Evolutionary conservation across 2,113 vertebrate genomes (phyloP).

Genomic region (Alectura lathami): DNA sequence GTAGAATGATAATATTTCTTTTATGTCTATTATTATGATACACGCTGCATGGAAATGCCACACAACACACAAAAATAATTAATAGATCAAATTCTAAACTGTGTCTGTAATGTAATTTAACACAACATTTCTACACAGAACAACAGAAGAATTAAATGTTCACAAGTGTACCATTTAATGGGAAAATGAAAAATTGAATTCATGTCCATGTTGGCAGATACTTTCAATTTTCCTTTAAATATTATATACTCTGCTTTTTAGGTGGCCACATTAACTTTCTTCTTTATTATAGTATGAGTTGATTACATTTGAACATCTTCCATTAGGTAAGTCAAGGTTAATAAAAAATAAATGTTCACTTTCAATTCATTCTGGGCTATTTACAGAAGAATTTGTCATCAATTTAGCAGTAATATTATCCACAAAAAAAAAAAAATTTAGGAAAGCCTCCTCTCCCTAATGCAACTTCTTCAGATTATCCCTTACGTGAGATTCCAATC

Average conservation of each 20-base stretch:
- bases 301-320: neutral
- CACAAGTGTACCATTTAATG: neutral
- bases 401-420: neutral
- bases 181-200: neutral
- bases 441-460: neutral
- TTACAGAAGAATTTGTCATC: neutral
- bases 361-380: neutral
- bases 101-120: neutral
- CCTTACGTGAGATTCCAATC: rapidly evolving
- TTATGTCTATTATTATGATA: neutral
- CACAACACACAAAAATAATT: neutral
- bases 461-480: neutral
- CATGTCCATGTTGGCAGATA: neutral
- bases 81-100: neutral
- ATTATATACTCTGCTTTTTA: neutral
- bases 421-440: neutral
- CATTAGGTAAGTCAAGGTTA: neutral
- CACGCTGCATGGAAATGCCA: neutral
- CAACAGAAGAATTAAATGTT: neutral
- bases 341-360: neutral
- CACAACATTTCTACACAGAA: neutral
- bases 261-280: neutral
- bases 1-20: neutral
- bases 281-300: neutral
- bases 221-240: neutral